These are phyloP conservation scores for Phortica magna DNA, from an alignment of 2,888 invertebrate species.

Conservation along the genomic window DNA sequence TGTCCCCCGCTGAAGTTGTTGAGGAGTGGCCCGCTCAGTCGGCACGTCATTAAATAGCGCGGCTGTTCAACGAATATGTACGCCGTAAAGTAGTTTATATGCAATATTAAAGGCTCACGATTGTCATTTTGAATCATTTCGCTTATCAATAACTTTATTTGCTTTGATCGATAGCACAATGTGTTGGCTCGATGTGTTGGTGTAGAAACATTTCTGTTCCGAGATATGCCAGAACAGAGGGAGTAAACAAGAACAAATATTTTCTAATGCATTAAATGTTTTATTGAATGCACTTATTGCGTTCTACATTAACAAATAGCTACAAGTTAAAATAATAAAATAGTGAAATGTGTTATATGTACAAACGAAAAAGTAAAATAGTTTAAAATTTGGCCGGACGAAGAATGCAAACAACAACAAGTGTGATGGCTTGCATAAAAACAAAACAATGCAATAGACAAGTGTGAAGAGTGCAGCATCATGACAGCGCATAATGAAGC, in stretches of 20 bases:
- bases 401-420: no score
- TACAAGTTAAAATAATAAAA: conserved; percentile 36
- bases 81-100: background rate
- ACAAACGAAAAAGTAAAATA: conserved; percentile 32
- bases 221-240: background rate
- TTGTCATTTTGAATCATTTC: no score
- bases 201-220: background rate
- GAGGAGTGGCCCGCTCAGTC: conserved; percentile 56
- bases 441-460: no score
- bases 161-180: no score
- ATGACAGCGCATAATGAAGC: no score
- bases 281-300: conserved; percentile 65
- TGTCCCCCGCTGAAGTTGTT: conserved; percentile 47
- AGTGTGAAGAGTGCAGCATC: no score
- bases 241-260: background rate
- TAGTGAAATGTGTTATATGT: conserved; percentile 41
- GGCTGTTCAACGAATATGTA: background rate
- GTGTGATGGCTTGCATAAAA: no score
- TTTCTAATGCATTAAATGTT: conserved; percentile 37
- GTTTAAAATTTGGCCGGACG: background rate
- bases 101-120: no score
- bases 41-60: background rate
- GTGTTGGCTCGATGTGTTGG: no score
- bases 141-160: no score
- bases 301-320: conserved; percentile 55